Evolutionary conservation across 2,888 invertebrate species (phyloP).

Genomic region (Podotricha telesiphe): DNA sequence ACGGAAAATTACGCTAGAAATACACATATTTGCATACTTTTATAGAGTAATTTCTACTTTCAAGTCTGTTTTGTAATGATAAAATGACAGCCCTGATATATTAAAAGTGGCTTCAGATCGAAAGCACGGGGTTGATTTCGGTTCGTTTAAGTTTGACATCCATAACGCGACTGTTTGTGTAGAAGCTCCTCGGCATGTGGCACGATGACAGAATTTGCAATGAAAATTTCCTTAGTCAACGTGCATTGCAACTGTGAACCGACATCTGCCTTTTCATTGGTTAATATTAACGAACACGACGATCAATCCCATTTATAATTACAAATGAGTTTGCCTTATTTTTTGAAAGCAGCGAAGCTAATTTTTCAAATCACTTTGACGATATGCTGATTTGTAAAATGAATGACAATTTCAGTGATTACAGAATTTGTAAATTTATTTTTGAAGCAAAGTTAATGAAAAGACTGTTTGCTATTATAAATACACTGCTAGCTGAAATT

Average conservation of each 20-base stretch:
- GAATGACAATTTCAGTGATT: conserved; percentile 5
- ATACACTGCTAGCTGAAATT: conserved; percentile 67
- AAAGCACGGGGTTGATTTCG: conserved; percentile 69
- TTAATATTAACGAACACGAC: conserved; percentile 51
- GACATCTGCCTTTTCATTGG: conserved; percentile 63
- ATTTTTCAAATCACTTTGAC: conserved; percentile 14
- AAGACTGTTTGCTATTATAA: conserved; percentile 70
- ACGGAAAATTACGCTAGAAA: not conserved
- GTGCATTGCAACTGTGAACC: conserved; percentile 71
- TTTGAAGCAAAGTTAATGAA: conserved; percentile 53
- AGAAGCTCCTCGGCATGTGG: conserved; percentile 64
- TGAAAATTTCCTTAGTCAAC: conserved; percentile 77
- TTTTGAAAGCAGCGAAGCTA: conserved; percentile 1
- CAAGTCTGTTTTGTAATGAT: not conserved
- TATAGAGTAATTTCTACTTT: not conserved
- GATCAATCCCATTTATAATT: conserved; percentile 42
- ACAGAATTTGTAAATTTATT: conserved; percentile 27
- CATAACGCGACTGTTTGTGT: conserved; percentile 77
- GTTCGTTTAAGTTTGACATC: conserved; percentile 83
- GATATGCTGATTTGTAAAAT: conserved; percentile 5
- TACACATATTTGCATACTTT: not conserved
- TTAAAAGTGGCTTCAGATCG: conserved; percentile 49
- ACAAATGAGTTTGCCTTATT: conserved; percentile 35
- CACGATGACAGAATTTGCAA: conserved; percentile 79
- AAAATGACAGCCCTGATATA: conserved; percentile 46